Percentiles rank a stretch among this genome's conserved stretches.
phyloP scores from a whole-genome alignment of 2,113 vertebrate species.

The Chionomys nivalis region DNA sequence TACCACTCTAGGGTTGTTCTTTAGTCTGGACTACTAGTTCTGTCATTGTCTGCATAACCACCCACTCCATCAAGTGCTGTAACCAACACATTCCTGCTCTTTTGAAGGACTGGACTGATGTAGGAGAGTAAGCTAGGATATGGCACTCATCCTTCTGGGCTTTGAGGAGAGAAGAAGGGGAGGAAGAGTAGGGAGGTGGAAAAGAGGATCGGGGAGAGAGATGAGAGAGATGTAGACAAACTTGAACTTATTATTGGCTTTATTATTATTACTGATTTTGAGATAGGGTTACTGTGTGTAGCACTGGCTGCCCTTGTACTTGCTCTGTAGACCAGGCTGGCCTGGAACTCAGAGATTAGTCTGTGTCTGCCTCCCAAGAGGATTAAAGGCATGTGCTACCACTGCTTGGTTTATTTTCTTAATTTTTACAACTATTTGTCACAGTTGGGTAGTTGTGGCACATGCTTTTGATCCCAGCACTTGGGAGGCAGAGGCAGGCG shows the following conservation, averaged over 20 bases:
- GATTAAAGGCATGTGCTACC: neutral
- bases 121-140: neutral
- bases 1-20: neutral
- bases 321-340: neutral
- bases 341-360: neutral
- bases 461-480: neutral
- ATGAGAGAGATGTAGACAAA: neutral
- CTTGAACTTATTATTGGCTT: neutral
- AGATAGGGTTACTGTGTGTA: neutral
- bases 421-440: neutral
- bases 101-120: neutral
- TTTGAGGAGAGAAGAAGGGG: constrained; percentile 6
- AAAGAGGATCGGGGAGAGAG: neutral
- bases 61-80: neutral
- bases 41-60: neutral
- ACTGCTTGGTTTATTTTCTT: neutral
- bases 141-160: neutral
- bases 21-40: neutral
- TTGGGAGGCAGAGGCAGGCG: neutral
- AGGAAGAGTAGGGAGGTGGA: neutral
- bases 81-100: neutral
- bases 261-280: neutral
- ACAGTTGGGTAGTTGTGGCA: neutral
- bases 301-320: neutral
- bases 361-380: neutral